Evolutionary conservation across 2,113 vertebrate genomes (phyloP).

Genomic region (Corythornis vintsioides): DNA sequence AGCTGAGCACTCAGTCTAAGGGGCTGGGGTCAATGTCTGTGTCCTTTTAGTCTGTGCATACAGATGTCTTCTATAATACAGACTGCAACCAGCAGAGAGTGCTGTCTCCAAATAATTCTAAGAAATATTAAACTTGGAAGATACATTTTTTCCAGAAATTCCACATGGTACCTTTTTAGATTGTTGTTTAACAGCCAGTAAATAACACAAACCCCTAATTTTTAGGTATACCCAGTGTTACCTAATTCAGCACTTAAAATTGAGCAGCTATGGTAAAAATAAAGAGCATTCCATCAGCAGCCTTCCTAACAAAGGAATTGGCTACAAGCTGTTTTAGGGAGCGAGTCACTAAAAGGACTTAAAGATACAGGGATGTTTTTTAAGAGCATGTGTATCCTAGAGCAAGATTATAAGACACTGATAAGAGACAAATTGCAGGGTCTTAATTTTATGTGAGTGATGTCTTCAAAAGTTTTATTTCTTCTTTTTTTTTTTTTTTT

Average conservation of each 20-base stretch:
- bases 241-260: not conserved
- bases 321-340: not conserved
- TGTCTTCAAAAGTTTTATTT: not conserved
- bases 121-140: not conserved
- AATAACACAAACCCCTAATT: not conserved
- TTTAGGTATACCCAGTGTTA: not conserved
- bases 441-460: not conserved
- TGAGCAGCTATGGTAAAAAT: not conserved
- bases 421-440: not conserved
- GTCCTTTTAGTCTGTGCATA: fast-evolving
- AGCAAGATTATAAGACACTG: not conserved
- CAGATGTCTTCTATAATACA: not conserved
- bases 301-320: not conserved
- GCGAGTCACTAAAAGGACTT: not conserved
- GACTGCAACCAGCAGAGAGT: slow-evolving; percentile 55
- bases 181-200: not conserved
- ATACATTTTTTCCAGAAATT: not conserved
- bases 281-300: not conserved
- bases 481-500: not conserved
- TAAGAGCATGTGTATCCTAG: not conserved
- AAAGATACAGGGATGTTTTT: not conserved
- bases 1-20: not conserved
- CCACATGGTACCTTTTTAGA: not conserved
- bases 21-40: no score
- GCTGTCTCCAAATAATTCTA: not conserved